These are phyloP conservation scores for Nycticorax nycticorax DNA, from an alignment of 2,113 vertebrate species.

Conservation along the genomic window DNA sequence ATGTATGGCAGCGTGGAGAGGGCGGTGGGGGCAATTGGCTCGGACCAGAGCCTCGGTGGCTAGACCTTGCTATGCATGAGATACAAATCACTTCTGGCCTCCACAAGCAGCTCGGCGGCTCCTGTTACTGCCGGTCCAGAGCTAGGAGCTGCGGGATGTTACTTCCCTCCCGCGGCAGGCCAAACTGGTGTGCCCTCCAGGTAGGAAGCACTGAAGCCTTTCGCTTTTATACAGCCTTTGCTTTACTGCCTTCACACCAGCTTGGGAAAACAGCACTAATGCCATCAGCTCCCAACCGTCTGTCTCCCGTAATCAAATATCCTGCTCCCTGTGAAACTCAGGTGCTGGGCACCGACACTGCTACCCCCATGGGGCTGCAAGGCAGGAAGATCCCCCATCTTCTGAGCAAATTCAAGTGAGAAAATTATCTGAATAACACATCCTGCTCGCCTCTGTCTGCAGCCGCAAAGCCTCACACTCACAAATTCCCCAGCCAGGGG, in stretches of 20 bases:
- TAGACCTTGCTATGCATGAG: not conserved
- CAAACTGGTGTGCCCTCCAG: not conserved
- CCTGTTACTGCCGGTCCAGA: not conserved
- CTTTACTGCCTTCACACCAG: not conserved
- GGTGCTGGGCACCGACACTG: not conserved
- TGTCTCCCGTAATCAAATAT: not conserved
- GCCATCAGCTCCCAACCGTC: not conserved
- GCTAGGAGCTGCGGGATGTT: not conserved
- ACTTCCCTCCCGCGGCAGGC: not conserved
- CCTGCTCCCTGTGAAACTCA: not conserved
- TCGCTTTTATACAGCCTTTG: not conserved
- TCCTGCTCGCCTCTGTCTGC: not conserved
- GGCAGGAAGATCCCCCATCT: not conserved
- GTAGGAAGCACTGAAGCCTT: not conserved
- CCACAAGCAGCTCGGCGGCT: not conserved
- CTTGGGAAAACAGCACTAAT: not conserved
- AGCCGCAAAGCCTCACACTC: accelerated
- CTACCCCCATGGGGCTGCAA: not conserved
- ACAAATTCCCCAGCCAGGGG: not conserved
- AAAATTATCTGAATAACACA: not conserved
- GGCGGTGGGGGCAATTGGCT: not conserved
- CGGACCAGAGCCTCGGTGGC: not conserved
- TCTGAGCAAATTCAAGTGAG: not conserved
- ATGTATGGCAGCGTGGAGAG: not conserved
- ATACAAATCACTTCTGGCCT: not conserved